A percentile compares a stretch with the other conserved stretches of the same genome.
These are phyloP conservation scores for Podarcis muralis DNA, from an alignment of 2,113 vertebrate genomes.

Conservation along the genomic window DNA sequence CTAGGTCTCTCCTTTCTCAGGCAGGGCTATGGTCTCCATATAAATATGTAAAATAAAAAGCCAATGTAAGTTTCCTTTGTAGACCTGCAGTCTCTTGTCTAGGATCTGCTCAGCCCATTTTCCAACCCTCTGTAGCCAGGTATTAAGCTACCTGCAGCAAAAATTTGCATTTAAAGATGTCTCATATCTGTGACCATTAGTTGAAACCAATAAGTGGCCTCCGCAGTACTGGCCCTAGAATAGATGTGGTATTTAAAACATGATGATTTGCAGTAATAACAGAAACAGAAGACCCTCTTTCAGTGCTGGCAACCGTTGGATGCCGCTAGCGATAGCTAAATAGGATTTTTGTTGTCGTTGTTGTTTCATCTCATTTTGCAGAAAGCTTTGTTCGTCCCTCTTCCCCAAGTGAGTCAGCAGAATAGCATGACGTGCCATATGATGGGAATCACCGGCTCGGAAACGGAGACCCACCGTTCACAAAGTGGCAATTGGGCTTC, in stretches of 20 bases:
- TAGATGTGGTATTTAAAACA: conserved; percentile 12
- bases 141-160: not conserved
- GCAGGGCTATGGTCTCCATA: conserved; percentile 18
- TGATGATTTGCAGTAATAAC: not conserved
- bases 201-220: conserved; percentile 27
- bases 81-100: conserved; percentile 16
- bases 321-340: not conserved
- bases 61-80: not conserved
- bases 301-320: not conserved
- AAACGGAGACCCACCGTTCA: not conserved
- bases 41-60: not conserved
- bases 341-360: not conserved
- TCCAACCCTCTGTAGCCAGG: not conserved
- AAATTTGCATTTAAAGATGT: conserved; percentile 11
- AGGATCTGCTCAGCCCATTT: not conserved
- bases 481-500: not conserved
- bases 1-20: not conserved
- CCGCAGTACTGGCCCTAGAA: fast-evolving
- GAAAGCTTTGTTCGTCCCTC: not conserved
- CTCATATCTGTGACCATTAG: conserved; percentile 18
- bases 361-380: conserved; percentile 1
- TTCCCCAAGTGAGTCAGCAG: not conserved
- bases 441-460: not conserved
- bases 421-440: not conserved
- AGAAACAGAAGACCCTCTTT: not conserved